Evolutionary conservation across 2,113 vertebrate species (phyloP), one percentile per base, ranked within the genome.

Genomic region (Zosterops pallidus): DNA sequence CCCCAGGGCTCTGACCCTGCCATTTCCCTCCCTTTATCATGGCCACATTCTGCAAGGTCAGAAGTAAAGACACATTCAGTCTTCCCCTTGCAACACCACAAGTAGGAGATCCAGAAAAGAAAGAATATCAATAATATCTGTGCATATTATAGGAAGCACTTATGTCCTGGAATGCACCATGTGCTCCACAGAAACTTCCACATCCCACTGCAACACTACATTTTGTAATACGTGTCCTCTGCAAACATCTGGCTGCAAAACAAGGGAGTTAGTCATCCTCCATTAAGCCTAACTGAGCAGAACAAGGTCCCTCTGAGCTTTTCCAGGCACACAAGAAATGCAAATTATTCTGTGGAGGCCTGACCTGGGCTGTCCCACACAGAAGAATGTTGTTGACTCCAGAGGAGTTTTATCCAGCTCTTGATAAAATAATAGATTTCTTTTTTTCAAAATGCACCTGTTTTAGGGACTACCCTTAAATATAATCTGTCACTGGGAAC

Each of bases 1-100:
- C 67, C 37, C 35, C 37, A 41, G 8, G 24, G 53, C 22, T 65
- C 53, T 57, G 31, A 29, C 24, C 42, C 28, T 52, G 22, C 49
- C 4, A 1, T 24, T 82, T 29, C 29, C 15, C 49, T 85, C 14
- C 0, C 47, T 52, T 18, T 57, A 1, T 7, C 4, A 2, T 14
- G 17, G 4, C 6, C 14, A 17, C 12, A 6, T 20, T 70, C 59
- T 63, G 25, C 42, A 74, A 49, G 24, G 33, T 21, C 52, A 53
- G 60, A 57, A 71, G 8, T 5, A 44, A 24, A 60, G 46, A 42
- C 7, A 4, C 2, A 4, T 4, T 71, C 26, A 29, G 0, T 5
- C 17, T 84, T 18, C 55, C 26, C 20, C 53, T 29, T 25, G 4
- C 18, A 33, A 3, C 2, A 1, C 41, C 57, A 62, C n/a, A 39